Evolutionary conservation across 2,888 invertebrate genomes (phyloP), one percentile per base, ranked within the genome.

Genomic region (Clepsis dumicolana): DNA sequence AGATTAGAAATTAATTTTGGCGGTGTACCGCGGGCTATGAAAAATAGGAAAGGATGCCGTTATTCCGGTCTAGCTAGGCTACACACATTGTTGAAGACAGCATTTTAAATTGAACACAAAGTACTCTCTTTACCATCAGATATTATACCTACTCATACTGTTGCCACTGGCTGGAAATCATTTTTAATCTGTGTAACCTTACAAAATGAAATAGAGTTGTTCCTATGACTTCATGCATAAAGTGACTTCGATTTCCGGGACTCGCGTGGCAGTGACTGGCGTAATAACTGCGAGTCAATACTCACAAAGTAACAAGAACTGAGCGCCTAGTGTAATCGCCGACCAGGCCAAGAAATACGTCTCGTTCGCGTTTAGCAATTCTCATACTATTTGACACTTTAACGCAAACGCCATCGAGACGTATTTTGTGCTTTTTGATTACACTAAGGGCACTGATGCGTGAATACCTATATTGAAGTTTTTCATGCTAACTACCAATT

Each of bases 241-340:
- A 65, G 60, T 65, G 65, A 60, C 65, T 29, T 24, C 29, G 14
- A 65, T 65, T 78, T 80, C 76, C 83, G 84, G 82, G 82, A 82
- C 77, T 80, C 68, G 64, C 57, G 44, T 61, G 62, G 29, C 27
- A 73, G 73, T 61, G 62, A 48, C 35, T 72, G 73, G n/a, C n/a
- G n/a, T n/a, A n/a, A n/a, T n/a, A n/a, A n/a, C n/a, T n/a, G n/a
- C n/a, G n/a, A n/a, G n/a, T n/a, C n/a, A n/a, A n/a, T n/a, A n/a
- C n/a, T n/a, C n/a, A n/a, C n/a, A n/a, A n/a, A n/a, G n/a, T n/a
- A n/a, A n/a, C n/a, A n/a, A n/a, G n/a, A n/a, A n/a, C n/a, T n/a
- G n/a, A n/a, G n/a, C n/a, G n/a, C n/a, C n/a, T n/a, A n/a, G n/a
- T n/a, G n/a, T n/a, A n/a, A n/a, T n/a, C n/a, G n/a, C n/a, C n/a